phyloP scores from a whole-genome alignment of 2,797 vertebrate species.

The Sphaeramia orbicularis region DNA sequence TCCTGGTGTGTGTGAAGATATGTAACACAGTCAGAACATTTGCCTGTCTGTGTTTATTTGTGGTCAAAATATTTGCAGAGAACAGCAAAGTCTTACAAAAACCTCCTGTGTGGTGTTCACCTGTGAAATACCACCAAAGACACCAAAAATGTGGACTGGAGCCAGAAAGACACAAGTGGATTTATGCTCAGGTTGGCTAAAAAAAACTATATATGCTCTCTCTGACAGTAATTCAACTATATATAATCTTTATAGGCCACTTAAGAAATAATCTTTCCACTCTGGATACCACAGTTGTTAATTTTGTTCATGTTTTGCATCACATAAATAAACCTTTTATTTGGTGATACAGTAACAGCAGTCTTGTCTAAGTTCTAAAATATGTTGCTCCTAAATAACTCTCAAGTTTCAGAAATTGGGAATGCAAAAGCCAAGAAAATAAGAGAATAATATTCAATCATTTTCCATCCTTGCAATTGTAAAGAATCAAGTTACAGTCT shows the following conservation, averaged over 20 bases:
- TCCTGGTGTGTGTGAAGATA: conserved; percentile 20
- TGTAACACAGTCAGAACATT: conserved; percentile 43
- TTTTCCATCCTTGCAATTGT: conserved; percentile 12
- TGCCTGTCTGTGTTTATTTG: conserved; percentile 38
- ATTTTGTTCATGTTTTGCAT: neutral
- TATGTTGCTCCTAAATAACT: neutral
- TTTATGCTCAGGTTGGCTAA: conserved; percentile 30
- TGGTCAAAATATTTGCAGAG: conserved; percentile 61
- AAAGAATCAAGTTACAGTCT: conserved; percentile 13
- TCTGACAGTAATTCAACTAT: conserved; percentile 5
- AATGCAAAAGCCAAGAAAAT: conserved; percentile 8
- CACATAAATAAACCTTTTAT: neutral
- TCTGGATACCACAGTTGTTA: neutral
- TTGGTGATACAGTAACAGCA: neutral
- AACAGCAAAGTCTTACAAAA: conserved; percentile 45
- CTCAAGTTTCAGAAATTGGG: neutral
- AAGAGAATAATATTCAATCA: neutral
- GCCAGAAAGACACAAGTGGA: conserved; percentile 61
- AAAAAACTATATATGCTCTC: neutral
- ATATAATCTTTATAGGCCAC: neutral
- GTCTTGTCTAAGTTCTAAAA: neutral
- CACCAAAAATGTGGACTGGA: conserved; percentile 52
- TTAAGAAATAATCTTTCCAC: neutral
- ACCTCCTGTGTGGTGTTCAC: conserved; percentile 60
- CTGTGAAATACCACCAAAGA: conserved; percentile 74